Evolutionary conservation across 37 sponge, comb jelly and placozoan species (phyloP).

Genomic region (Corticium candelabrum): DNA sequence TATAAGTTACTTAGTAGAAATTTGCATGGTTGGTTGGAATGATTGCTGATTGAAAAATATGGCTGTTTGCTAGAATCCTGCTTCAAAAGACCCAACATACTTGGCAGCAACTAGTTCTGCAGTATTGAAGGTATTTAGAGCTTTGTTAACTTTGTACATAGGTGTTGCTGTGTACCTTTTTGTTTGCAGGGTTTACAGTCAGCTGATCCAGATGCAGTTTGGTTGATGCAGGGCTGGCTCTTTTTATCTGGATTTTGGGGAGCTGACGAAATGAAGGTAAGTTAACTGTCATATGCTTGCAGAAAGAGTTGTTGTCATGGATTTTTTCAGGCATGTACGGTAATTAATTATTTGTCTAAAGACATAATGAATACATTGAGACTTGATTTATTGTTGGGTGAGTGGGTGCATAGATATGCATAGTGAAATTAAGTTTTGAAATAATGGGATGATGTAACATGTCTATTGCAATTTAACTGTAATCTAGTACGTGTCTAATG

Average conservation of each 20-base stretch:
- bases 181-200: slow-evolving; percentile 3
- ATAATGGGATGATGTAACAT: too few relatives aligned
- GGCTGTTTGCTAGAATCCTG: background rate
- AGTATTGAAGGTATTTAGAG: slow-evolving; percentile 2
- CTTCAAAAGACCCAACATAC: slow-evolving; percentile 14
- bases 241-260: slow-evolving; percentile 13
- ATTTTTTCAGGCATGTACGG: background rate
- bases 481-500: too few relatives aligned
- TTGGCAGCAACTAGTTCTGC: slow-evolving; percentile 20
- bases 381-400: too few relatives aligned
- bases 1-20: too few relatives aligned
- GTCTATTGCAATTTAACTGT: too few relatives aligned
- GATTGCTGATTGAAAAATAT: background rate
- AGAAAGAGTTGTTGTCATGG: background rate
- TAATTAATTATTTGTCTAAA: background rate
- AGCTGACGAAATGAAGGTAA: background rate
- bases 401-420: too few relatives aligned
- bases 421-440: too few relatives aligned
- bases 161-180: too few relatives aligned
- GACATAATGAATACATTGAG: background rate
- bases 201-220: slow-evolving; percentile 26
- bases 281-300: too few relatives aligned
- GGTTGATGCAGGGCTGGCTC: slow-evolving; percentile 40
- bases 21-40: background rate
- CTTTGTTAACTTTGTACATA: too few relatives aligned